These are phyloP conservation scores for Lucilia sericata DNA, from an alignment of 1,140 invertebrate genomes.

Conservation along the genomic window DNA sequence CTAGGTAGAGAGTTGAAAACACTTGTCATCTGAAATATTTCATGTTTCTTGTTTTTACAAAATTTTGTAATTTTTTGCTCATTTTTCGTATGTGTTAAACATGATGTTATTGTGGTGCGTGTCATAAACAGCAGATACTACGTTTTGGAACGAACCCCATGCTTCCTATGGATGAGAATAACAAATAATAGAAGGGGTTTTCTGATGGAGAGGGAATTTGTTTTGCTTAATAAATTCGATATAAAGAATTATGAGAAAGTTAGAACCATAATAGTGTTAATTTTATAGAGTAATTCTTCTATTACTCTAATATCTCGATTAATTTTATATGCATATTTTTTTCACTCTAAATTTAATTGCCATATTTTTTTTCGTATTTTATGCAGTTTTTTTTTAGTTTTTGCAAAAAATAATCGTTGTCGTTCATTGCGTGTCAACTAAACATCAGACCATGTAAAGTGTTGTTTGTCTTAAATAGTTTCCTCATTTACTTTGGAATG, in stretches of 20 bases:
- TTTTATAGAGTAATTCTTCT: not conserved
- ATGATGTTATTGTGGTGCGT: slow-evolving; percentile 27
- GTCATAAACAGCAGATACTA: not conserved
- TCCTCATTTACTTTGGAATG: slow-evolving; percentile 20
- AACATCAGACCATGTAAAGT: slow-evolving; percentile 59
- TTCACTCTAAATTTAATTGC: slow-evolving; percentile 2
- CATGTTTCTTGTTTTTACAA: not conserved
- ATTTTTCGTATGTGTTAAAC: slow-evolving; percentile 6
- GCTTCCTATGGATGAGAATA: not conserved
- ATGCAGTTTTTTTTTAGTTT: not conserved
- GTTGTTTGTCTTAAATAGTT: slow-evolving; percentile 45
- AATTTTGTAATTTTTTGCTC: not conserved
- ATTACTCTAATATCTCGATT: slow-evolving; percentile 12
- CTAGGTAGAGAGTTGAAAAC: slow-evolving; percentile 27
- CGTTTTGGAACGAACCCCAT: slow-evolving; percentile 6
- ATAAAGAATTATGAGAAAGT: not conserved
- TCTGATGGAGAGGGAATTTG: not conserved
- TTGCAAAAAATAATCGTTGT: slow-evolving; percentile 41
- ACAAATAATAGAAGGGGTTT: not conserved
- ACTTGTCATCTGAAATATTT: slow-evolving; percentile 29
- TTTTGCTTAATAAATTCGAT: not conserved
- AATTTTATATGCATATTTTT: not conserved
- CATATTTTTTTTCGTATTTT: slow-evolving; percentile 6
- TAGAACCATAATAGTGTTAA: not conserved
- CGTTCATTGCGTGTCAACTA: slow-evolving; percentile 64